Percentiles rank a stretch among this genome's conserved stretches.
These are phyloP conservation scores for Perca flavescens DNA, from an alignment of 2,113 vertebrate genomes.

Conservation along the genomic window DNA sequence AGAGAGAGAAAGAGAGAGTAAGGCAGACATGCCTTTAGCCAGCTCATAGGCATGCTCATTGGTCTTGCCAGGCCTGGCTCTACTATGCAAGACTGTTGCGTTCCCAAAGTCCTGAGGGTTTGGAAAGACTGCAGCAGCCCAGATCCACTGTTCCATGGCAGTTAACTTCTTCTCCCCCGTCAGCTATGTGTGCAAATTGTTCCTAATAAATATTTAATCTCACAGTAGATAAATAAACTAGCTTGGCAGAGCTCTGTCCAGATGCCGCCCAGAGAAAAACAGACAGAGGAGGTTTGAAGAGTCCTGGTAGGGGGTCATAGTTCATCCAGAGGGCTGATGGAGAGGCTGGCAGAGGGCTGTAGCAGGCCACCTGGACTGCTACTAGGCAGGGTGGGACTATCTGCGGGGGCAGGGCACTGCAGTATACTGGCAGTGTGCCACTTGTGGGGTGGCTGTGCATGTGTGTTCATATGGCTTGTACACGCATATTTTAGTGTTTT, in stretches of 20 bases:
- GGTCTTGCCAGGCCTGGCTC: slow-evolving; percentile 46
- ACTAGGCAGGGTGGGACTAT: slow-evolving; percentile 10
- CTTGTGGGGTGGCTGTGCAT: slow-evolving; percentile 22
- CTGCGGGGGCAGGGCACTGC: not conserved
- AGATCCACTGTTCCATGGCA: slow-evolving; percentile 51
- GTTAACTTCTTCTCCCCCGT: slow-evolving; percentile 27
- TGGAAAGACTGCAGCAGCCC: slow-evolving; percentile 42
- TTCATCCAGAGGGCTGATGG: slow-evolving; percentile 41
- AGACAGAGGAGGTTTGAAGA: slow-evolving; percentile 6
- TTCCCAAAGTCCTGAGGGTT: slow-evolving; percentile 50
- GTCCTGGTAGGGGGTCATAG: slow-evolving; percentile 38
- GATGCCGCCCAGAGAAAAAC: slow-evolving; percentile 36
- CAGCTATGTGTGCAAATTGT: slow-evolving; percentile 58
- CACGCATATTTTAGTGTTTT: slow-evolving; percentile 33
- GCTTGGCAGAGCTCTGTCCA: slow-evolving; percentile 33
- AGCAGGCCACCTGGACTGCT: slow-evolving; percentile 32
- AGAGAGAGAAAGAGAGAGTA: slow-evolving; percentile 17
- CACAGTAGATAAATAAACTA: slow-evolving; percentile 54
- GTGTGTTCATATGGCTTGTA: slow-evolving; percentile 33
- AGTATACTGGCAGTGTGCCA: slow-evolving; percentile 13
- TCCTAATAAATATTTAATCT: slow-evolving; percentile 69
- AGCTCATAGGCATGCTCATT: slow-evolving; percentile 38
- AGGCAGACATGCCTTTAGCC: slow-evolving; percentile 43
- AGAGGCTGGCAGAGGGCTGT: slow-evolving; percentile 1
- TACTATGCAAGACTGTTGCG: slow-evolving; percentile 54